Percentiles rank a stretch among this genome's conserved stretches.
phyloP scores from a whole-genome alignment of 2,888 invertebrate species.

The Caenorhabditis panamensis region DNA sequence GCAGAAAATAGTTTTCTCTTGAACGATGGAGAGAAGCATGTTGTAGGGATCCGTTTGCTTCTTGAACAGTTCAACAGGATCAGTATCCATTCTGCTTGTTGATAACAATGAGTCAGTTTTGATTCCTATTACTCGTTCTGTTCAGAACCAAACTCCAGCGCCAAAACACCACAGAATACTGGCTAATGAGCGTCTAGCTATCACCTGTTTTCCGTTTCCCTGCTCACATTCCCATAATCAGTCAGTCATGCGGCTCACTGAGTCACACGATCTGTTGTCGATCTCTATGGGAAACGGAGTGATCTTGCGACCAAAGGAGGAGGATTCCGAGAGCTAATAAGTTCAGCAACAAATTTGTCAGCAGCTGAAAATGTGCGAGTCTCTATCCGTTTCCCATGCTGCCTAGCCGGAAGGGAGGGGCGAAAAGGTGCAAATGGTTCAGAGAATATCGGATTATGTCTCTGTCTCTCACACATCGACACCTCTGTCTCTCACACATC shows the following conservation, averaged over 20 bases:
- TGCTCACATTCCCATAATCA: slow-evolving; percentile 24
- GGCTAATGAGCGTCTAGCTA: slow-evolving; percentile 18
- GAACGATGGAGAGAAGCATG: too few species aligned
- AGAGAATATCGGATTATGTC: slow-evolving; percentile 45
- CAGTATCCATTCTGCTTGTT: background rate
- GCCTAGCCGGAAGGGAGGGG: slow-evolving; percentile 14
- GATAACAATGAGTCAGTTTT: background rate
- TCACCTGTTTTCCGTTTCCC: slow-evolving; percentile 24
- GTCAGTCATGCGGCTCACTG: slow-evolving; percentile 18
- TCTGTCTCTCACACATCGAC: background rate
- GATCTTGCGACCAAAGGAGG: background rate
- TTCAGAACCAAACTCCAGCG: background rate
- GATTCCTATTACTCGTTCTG: background rate
- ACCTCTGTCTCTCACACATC: slow-evolving; percentile 24
- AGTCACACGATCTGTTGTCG: slow-evolving; percentile 41
- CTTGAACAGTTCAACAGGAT: background rate
- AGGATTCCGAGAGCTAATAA: slow-evolving; percentile 24
- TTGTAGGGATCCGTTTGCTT: too few species aligned
- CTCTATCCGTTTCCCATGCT: background rate
- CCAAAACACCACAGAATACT: slow-evolving; percentile 7
- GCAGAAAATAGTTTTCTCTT: too few species aligned
- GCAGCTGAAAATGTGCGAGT: slow-evolving; percentile 21
- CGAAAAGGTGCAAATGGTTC: slow-evolving; percentile 24
- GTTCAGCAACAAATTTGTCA: slow-evolving; percentile 28
- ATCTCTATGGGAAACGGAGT: slow-evolving; percentile 7